Percentiles rank a stretch among this genome's conserved stretches.
These are phyloP conservation scores for Aplochiton taeniatus DNA, from an alignment of 2,797 vertebrate genomes.

Conservation along the genomic window DNA sequence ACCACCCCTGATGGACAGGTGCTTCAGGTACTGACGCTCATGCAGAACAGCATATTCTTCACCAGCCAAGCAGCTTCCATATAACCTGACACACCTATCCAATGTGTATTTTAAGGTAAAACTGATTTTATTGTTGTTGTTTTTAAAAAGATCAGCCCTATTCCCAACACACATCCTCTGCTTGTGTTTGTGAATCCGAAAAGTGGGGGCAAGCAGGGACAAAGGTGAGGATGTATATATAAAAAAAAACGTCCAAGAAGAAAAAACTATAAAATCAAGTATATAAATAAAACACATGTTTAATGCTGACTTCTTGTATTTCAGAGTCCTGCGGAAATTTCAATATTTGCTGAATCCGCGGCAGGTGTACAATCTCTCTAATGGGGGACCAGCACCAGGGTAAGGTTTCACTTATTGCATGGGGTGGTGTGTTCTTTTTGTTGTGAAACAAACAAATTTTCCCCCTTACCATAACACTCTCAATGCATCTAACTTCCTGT, in stretches of 20 bases:
- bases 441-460: neutral
- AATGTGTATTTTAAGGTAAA: neutral
- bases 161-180: slow-evolving; percentile 87
- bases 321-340: slow-evolving; percentile 89
- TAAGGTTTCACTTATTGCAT: slow-evolving; percentile 59
- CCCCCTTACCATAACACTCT: too few relatives aligned
- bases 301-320: slow-evolving; percentile 43
- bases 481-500: too few relatives aligned
- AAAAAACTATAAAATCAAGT: neutral
- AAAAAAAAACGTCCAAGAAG: too few relatives aligned
- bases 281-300: neutral
- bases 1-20: slow-evolving; percentile 87
- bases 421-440: too few relatives aligned
- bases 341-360: slow-evolving; percentile 92
- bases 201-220: slow-evolving; percentile 93
- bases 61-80: neutral
- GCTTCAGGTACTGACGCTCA: slow-evolving; percentile 76
- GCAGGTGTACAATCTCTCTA: slow-evolving; percentile 89
- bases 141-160: slow-evolving; percentile 78
- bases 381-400: slow-evolving; percentile 86
- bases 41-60: neutral
- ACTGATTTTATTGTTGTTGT: neutral
- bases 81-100: neutral
- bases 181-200: slow-evolving; percentile 94
- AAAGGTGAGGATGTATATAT: slow-evolving; percentile 78